Evolutionary conservation across 2,113 vertebrate species (phyloP).

Genomic region (Phyllostomus hastatus): DNA sequence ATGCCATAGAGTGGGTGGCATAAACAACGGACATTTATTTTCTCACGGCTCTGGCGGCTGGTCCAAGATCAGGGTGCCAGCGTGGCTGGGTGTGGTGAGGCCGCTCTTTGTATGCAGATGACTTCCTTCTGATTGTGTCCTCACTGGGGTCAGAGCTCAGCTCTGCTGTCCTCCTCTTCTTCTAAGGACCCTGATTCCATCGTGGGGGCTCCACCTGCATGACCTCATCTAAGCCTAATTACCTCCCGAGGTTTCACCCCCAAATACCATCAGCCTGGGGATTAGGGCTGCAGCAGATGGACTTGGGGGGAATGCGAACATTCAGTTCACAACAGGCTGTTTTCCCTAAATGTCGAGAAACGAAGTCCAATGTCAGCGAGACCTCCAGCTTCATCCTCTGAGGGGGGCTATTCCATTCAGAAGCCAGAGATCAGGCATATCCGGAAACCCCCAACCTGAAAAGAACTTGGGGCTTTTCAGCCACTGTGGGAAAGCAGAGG

Average conservation of each 20-base stretch:
- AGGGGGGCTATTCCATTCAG: rapidly evolving
- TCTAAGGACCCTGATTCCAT: not conserved
- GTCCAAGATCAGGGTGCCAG: not conserved
- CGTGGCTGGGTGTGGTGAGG: rapidly evolving
- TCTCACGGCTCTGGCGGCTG: not conserved
- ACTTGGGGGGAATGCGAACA: not conserved
- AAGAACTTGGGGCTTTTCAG: not conserved
- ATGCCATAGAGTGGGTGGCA: not conserved
- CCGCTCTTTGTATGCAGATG: not conserved
- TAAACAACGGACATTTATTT: not conserved
- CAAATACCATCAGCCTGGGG: not conserved
- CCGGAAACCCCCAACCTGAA: not conserved
- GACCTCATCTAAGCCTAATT: not conserved
- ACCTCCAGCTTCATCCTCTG: not conserved
- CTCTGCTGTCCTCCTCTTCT: not conserved
- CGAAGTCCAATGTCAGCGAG: not conserved
- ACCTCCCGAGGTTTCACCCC: not conserved
- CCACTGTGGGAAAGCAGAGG: not conserved
- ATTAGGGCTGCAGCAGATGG: not conserved
- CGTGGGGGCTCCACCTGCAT: no score
- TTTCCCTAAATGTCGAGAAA: not conserved
- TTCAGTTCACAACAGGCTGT: not conserved
- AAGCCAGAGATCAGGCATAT: not conserved
- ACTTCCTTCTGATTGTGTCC: not conserved
- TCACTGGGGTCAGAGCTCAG: not conserved